A percentile compares a stretch with the other conserved stretches of the same genome.
phyloP scores from a whole-genome alignment of 2,888 invertebrate species.

The Pheosia gnoma region DNA sequence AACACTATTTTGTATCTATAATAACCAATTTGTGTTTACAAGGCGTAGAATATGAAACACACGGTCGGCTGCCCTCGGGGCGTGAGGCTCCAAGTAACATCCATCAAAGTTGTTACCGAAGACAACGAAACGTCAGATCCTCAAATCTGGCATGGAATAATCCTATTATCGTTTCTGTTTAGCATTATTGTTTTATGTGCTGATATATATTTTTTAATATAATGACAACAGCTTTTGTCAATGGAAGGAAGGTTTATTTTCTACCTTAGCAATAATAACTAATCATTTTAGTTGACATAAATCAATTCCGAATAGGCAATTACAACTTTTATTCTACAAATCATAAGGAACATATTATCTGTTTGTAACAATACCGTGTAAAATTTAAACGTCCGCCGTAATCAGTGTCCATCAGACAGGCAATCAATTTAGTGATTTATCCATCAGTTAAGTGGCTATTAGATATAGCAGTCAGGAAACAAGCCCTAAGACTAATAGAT shows the following conservation, averaged over 20 bases:
- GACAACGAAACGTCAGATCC: constrained; percentile 41
- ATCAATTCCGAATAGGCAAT: too few species aligned
- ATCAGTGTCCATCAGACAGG: neutral
- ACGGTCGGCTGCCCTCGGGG: constrained; percentile 47
- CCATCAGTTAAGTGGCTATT: constrained; percentile 5
- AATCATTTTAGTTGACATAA: too few species aligned
- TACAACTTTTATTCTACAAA: too few species aligned
- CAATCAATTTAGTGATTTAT: neutral
- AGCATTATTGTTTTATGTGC: neutral
- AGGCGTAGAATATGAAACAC: constrained; percentile 52
- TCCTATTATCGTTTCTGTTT: constrained; percentile 60
- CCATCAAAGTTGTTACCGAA: constrained; percentile 47
- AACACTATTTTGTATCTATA: constrained; percentile 45
- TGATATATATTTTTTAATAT: too few species aligned
- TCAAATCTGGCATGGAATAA: constrained; percentile 56
- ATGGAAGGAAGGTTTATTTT: too few species aligned
- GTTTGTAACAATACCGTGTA: too few species aligned
- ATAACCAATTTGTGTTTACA: constrained; percentile 60
- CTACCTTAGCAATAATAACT: too few species aligned
- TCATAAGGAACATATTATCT: too few species aligned
- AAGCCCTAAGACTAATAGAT: constrained; percentile 7
- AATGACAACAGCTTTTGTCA: too few species aligned
- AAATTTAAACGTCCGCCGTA: too few species aligned
- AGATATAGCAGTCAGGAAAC: constrained; percentile 2
- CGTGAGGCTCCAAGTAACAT: constrained; percentile 52